Evolutionary conservation across 2,113 vertebrate genomes (phyloP), one percentile per base, ranked within the genome.

Genomic region (Macroglossus sobrinus): DNA sequence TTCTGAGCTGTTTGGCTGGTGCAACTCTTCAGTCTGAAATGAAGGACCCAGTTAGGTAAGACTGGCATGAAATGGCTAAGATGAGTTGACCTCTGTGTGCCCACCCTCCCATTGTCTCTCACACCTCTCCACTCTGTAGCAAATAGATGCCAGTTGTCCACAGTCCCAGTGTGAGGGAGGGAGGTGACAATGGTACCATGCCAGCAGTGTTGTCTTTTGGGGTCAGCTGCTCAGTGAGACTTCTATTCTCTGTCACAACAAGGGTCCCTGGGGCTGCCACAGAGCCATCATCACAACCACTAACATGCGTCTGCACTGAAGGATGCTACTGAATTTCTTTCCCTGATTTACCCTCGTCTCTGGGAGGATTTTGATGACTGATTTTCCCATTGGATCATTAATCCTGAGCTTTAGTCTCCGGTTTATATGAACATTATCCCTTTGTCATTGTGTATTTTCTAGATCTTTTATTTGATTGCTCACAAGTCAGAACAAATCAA

Each of bases 381-480:
- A 43, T 64, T 53, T 88, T 91, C 35, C 33, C 16, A 15, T 21
- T 88, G 35, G 68, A 47, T 84, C 43, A 88, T 40, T 80, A 79
- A 84, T 28, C 12, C 30, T n/a, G 28, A 63, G 64, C 21, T 78
- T 53, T 88, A 28, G 28, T 30, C 11, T 72, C 8, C 57, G 38
- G 57, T 47, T 89, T 69, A 28, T 43, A 71, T 82, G 43, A 71
- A 72, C 1, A 14, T 9, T 63, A 2, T 0, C n/a, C 2, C n/a
- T 69, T 47, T 53, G 22, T 59, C 79, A 47, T 22, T 59, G 33
- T 24, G 7, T 50, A 47, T 74, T 93, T 96, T 76, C 28, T 24
- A 87, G 59, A 35, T 45, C 28, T 86, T 85, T 71, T 89, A n/a
- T 69, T 38, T 61, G 61, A 71, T 50, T 84, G 19, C 64, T 92